Percentiles rank a stretch among this genome's conserved stretches.
Evolutionary conservation across 2,888 invertebrate species (phyloP).

Genomic region (Morpho deidamia): DNA sequence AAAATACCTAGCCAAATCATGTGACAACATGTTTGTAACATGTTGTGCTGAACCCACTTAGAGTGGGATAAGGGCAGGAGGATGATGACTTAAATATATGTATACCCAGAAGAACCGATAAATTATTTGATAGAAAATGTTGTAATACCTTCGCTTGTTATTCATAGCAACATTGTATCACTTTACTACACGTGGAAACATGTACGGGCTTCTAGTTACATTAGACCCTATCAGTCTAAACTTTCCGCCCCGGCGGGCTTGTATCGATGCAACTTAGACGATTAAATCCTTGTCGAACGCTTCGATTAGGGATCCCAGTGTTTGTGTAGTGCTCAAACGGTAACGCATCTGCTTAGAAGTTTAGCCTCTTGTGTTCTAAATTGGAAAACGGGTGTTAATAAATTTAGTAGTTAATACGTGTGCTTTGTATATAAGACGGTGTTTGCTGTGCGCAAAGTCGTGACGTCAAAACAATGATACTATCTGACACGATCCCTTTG

Average conservation of each 20-base stretch:
- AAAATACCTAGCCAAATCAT: too few relatives aligned
- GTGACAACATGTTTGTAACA: too few relatives aligned
- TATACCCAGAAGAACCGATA: too few relatives aligned
- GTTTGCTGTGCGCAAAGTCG: too few relatives aligned
- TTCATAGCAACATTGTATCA: too few relatives aligned
- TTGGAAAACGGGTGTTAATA: constrained; percentile 9
- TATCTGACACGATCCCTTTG: too few relatives aligned
- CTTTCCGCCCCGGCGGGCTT: constrained; percentile 13
- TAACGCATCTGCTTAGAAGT: constrained; percentile 8
- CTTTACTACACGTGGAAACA: not conserved
- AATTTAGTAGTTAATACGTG: constrained; percentile 1
- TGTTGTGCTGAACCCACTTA: too few relatives aligned
- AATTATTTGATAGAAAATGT: too few relatives aligned
- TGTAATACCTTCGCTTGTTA: too few relatives aligned
- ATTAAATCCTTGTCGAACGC: constrained; percentile 13
- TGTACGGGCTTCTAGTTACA: constrained; percentile 1
- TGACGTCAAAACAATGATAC: too few relatives aligned
- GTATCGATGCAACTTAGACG: constrained; percentile 15
- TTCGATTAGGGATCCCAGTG: constrained; percentile 13
- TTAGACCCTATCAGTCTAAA: constrained; percentile 9
- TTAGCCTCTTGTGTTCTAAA: constrained; percentile 1
- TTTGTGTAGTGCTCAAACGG: constrained; percentile 9
- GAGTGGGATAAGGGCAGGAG: too few relatives aligned
- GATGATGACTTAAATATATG: too few relatives aligned
- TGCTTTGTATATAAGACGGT: not conserved